phyloP scores from a whole-genome alignment of 2,888 invertebrate species.

The Uropetala carovei region DNA sequence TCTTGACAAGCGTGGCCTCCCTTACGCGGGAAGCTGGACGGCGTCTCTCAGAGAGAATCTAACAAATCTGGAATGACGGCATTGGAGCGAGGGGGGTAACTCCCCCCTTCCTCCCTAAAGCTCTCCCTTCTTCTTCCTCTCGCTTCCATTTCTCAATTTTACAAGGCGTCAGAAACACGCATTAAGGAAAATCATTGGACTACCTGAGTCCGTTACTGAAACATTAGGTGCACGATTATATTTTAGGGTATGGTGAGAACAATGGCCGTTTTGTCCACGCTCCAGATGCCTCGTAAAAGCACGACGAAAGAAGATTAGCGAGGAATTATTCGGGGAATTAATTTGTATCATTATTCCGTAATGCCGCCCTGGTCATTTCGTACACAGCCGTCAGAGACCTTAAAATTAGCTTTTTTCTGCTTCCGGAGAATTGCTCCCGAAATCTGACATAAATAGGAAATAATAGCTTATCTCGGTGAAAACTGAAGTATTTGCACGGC shows the following conservation, averaged over 20 bases:
- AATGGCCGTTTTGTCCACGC: not conserved
- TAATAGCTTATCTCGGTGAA: too few relatives aligned
- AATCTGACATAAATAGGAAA: too few relatives aligned
- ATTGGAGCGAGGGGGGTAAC: not conserved
- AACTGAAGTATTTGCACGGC: too few relatives aligned
- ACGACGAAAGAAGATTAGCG: not conserved
- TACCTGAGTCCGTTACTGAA: not conserved
- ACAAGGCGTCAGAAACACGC: not conserved
- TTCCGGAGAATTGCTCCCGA: not conserved
- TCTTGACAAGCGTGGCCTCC: not conserved
- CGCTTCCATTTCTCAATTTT: not conserved
- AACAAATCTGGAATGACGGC: not conserved
- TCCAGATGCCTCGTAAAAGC: not conserved
- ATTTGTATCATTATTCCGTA: not conserved
- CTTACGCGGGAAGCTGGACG: not conserved
- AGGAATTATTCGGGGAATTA: conserved; percentile 1
- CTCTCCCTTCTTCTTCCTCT: not conserved
- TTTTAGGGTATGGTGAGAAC: not conserved
- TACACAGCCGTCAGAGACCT: not conserved
- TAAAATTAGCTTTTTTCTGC: not conserved
- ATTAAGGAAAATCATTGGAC: not conserved
- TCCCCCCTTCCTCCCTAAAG: not conserved
- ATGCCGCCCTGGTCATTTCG: not conserved
- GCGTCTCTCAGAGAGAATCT: not conserved
- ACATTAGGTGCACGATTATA: not conserved